Evolutionary conservation across 2,113 vertebrate genomes (phyloP), one percentile per base, ranked within the genome.

Genomic region (Paradisaea rubra): DNA sequence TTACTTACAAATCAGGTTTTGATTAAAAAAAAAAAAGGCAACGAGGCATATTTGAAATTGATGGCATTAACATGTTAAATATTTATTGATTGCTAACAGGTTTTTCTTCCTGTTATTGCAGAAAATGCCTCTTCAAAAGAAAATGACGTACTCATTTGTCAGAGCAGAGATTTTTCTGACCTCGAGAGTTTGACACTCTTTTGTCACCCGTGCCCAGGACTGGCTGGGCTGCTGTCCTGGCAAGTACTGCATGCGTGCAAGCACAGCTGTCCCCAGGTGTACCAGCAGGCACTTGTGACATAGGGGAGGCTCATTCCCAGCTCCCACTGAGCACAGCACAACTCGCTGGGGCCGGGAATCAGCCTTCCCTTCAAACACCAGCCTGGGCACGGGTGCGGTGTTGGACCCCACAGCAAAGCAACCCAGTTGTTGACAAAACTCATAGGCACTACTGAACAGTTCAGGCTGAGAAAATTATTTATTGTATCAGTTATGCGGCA

Each of bases 261-360:
- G 45, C 44, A 14, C 61, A 16, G 22, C 33, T 39, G 57, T 24
- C 20, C 41, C 47, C 8, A 14, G 8, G 24, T 0, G 0, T 13
- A 5, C 3, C 3, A 41, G 54, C 31, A 69, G 76, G 45, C n/a
- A 28, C 66, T 25, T 7, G 66, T 8, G 69, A 28, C 70, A 18
- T 13, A 17, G 56, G 24, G 28, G 21, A 60, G 30, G 37, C 24
- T 86, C 68, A 13, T 21, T 60, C 37, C 30, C 91, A 91, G 64
- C 79, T 88, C 54, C 31, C 7, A 4, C n/a, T 6, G 18, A 39
- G 23, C 0, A 0, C 56, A 42, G 83, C 60, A 63, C 33, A 73
- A 41, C 18, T 17, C 0, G 0, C 45, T 14, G 35, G 33, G 15
- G 21, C 28, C 1, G 0, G 9, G 5, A 30, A 59, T 35, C 30